Evolutionary conservation across 30 jellyfish, hydroid and myxozoan genomes (phyloP).

Genomic region (Cassiopea andromeda): DNA sequence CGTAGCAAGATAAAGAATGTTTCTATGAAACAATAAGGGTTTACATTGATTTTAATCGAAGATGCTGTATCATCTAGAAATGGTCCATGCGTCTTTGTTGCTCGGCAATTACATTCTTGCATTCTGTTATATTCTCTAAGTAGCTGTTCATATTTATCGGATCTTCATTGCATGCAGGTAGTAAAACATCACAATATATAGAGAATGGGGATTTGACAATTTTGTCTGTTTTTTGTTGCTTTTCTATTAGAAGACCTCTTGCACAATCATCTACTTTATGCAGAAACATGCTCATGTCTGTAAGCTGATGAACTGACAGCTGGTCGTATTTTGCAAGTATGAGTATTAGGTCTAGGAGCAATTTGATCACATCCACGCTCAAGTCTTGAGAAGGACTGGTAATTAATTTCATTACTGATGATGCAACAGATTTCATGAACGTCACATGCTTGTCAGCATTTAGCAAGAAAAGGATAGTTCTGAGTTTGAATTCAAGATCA

Average conservation of each 20-base stretch:
- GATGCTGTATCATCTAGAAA: too few species aligned
- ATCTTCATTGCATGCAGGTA: not conserved
- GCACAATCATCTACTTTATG: constrained; percentile 41
- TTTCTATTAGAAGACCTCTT: not conserved
- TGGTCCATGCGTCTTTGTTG: not conserved
- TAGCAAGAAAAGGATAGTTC: not conserved
- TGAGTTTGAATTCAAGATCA: constrained; percentile 1
- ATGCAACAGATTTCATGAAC: not conserved
- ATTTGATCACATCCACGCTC: not conserved
- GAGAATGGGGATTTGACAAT: not conserved
- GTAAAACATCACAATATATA: not conserved
- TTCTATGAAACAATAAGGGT: not conserved
- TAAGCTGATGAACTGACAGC: constrained; percentile 5
- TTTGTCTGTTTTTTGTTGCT: not conserved
- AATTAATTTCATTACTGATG: constrained; percentile 10
- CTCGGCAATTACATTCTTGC: not conserved
- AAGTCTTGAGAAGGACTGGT: not conserved
- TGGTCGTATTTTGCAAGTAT: not conserved
- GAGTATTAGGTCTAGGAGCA: constrained; percentile 3
- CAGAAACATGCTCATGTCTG: constrained; percentile 10
- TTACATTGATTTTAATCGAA: not conserved
- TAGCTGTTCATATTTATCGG: not conserved
- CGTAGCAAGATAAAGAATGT: too few species aligned
- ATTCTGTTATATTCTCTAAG: not conserved
- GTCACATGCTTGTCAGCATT: not conserved